Base-by-base conservation (phyloP, 1,140 invertebrate genomes). In the Pseudobourletiella spinata region DNA sequence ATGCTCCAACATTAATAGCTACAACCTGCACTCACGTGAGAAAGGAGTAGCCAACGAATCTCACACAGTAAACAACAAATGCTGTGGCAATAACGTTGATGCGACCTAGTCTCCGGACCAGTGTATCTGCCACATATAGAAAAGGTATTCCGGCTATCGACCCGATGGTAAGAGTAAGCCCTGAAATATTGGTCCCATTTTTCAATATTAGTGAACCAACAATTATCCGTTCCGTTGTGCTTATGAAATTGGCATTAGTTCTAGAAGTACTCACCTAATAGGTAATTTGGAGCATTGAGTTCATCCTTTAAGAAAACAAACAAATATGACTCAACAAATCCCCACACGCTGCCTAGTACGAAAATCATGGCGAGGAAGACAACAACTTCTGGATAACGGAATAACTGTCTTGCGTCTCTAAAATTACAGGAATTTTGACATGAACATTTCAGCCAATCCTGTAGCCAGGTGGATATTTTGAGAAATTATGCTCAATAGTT, bases 281-380 rank as follows among this genome's bases (percentile, higher is more conserved):
- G 76, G 72, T 86, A 86, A 73, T 88, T 89, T 0, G 86, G 83
- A 39, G 86, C 85, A 28, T 86, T 84, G 46, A 90, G 76, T 74
- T 88, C 86, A 74, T 88, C 86, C 74, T 85, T 86, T 32, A 91
- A 79, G 74, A 89, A 90, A 63, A 89, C 79, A 72, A 90, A 91
- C 1, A 91, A 76, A 72, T 87, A 92, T 14, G 86, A 87, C 75
- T 90, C 87, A 30, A 89, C 86, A 72, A 89, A 90, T 26, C 87
- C 87, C 86, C 86, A 90, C 72, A 86, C 83, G 71, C 85, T 87
- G 42, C 87, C 87, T 22, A 89, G 73, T 18, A 84, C 78, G 71
- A 87, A 88, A 16, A 89, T 77, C 71, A 89, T 86, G 63, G 86
- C 79, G 65, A 90, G 83, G 71, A 88, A 88, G 16, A 85, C 77